phyloP scores from a whole-genome alignment of 37 sponge, comb jelly and placozoan genomes.

The Spongilla lacustris region DNA sequence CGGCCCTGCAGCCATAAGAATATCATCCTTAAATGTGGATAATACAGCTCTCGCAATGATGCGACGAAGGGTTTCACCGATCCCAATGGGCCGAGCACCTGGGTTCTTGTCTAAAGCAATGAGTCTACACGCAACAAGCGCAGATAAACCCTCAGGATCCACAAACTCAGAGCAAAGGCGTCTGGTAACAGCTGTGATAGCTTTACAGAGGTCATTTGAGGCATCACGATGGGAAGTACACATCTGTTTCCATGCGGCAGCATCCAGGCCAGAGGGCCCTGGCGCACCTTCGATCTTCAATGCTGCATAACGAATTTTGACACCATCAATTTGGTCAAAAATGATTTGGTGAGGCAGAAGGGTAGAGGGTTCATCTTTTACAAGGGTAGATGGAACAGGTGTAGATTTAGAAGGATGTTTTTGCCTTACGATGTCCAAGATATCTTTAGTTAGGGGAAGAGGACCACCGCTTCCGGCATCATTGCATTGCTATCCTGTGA shows the following conservation, averaged over 20 bases:
- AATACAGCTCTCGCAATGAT: slow-evolving; percentile 50
- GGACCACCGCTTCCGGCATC: neutral
- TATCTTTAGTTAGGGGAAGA: neutral
- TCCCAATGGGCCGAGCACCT: slow-evolving; percentile 51
- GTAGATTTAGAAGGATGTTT: slow-evolving; percentile 38
- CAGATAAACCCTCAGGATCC: slow-evolving; percentile 32
- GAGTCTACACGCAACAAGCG: slow-evolving; percentile 46
- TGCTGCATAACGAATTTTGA: slow-evolving; percentile 19
- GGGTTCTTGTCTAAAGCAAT: slow-evolving; percentile 69
- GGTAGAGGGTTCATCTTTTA: neutral
- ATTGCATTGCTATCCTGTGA: slow-evolving; percentile 5
- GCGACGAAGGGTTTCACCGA: slow-evolving; percentile 43
- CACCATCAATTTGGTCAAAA: slow-evolving; percentile 52
- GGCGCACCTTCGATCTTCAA: slow-evolving; percentile 40
- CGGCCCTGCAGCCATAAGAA: slow-evolving; percentile 43
- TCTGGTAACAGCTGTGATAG: slow-evolving; percentile 44
- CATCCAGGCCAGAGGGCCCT: slow-evolving; percentile 57
- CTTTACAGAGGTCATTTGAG: slow-evolving; percentile 48
- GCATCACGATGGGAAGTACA: slow-evolving; percentile 24
- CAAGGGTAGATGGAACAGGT: neutral
- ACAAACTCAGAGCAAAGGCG: slow-evolving; percentile 33
- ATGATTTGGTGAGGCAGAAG: slow-evolving; percentile 21
- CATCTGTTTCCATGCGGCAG: slow-evolving; percentile 36
- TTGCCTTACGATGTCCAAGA: slow-evolving; percentile 3
- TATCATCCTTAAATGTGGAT: slow-evolving; percentile 21